Base-by-base conservation (phyloP, 2,888 invertebrate species). In the Trisateles emortualis region DNA sequence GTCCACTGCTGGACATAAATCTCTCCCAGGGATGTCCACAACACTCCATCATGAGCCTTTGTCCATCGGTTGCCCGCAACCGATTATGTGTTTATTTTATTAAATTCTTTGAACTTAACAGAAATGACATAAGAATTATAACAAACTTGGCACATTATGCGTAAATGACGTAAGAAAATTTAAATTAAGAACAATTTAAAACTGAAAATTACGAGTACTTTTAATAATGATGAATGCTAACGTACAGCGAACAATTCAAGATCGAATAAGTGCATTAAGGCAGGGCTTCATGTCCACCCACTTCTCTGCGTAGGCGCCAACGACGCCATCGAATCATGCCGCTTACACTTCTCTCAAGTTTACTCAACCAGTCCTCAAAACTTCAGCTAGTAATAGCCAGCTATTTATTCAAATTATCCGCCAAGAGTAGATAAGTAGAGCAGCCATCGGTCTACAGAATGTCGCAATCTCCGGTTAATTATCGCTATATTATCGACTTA, bases 391-490 rank as follows among this genome's bases (percentile, higher is more conserved):
- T 48, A 75, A 73, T 72, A 67, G 66, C 72, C 63, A 49, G 67
- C 69, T 75, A 77, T 79, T 80, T 82, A 83, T 86, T 83, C 69
- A 80, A 81, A 81, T 84, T 72, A 77, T 73, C 62, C 63, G 39
- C 56, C 51, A 60, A 72, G 72, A 71, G 77, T 70, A 70, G 68
- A 58, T 64, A 78, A 73, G 64, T 76, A 64, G 72, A 75, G 74
- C 69, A 72, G 73, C 68, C 61, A 66, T 67, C 60, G 46, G 33
- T 42, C 13, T 36, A 46, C 13, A 58, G 60, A 64, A 60, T 62
- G 59, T 63, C 52, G 62, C 62, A 64, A 68, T 58, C 57, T 49
- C 52, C 52, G 49, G 42, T 57, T 68, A 65, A 71, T 75, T 68
- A 74, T 39, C 32, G 16, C 16, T n/a, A 26, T 10, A 71, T 75